phyloP scores from a whole-genome alignment of 2,797 vertebrate genomes.

The Pachyuromys duprasi region DNA sequence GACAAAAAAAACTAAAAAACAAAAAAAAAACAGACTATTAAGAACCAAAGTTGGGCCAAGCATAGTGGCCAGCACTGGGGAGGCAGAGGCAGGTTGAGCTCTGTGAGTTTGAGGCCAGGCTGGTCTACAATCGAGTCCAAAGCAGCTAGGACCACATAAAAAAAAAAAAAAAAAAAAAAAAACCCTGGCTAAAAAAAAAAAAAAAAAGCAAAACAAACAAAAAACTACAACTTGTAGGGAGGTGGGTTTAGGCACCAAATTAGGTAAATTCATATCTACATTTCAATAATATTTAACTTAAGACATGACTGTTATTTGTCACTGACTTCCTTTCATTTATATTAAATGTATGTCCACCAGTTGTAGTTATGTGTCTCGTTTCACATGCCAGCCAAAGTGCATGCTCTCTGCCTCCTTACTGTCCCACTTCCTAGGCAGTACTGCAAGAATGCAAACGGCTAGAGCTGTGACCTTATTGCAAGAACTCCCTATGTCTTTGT shows the following conservation, averaged over 20 bases:
- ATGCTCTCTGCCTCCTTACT: not conserved
- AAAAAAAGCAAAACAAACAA: no score
- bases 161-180: no score
- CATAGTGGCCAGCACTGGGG: no score
- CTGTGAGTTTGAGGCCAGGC: no score
- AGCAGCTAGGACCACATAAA: no score
- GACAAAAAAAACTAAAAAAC: not conserved
- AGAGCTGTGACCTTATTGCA: no score
- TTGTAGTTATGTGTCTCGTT: not conserved
- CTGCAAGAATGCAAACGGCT: not conserved
- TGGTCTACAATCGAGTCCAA: no score
- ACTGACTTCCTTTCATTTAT: not conserved
- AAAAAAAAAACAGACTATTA: not conserved
- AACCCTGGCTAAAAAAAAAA: no score
- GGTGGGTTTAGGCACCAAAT: not conserved
- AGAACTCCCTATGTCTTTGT: not conserved
- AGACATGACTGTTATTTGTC: not conserved
- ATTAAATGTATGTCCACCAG: not conserved
- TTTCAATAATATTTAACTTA: not conserved
- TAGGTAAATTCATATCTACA: not conserved
- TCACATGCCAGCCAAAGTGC: not conserved
- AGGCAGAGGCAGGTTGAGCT: no score
- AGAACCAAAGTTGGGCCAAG: not conserved
- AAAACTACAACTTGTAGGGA: not conserved
- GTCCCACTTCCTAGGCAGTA: not conserved